Evolutionary conservation across 2,113 vertebrate species (phyloP), one percentile per base, ranked within the genome.

Genomic region (Meriones unguiculatus): DNA sequence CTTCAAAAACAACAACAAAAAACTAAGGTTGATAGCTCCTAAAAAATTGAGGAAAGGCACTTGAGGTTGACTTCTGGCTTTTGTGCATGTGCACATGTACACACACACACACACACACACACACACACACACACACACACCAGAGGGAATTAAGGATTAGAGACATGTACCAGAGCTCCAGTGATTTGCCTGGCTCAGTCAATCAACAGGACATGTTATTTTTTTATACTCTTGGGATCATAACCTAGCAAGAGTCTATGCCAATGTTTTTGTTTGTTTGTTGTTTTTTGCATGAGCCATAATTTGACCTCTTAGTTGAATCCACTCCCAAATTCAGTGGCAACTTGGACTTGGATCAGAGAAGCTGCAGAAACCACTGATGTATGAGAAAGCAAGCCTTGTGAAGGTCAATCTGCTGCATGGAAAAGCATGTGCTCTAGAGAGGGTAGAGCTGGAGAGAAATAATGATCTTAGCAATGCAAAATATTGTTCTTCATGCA

Each of bases 391-490:
- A 67, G 25, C 54, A 96, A 89, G 82, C 13, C 12, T 69, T 67
- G 57, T 38, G 54, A 89, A 82, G 92, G 97, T 54, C 80, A 35
- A 75, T 89, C 87, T 95, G 70, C 46, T 93, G 86, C 20, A 67
- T 93, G 50, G 92, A 82, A 57, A 92, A 87, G 85, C 81, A 81
- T 91, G 96, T 94, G 84, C n/a, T 52, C 24, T 38, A 90, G 78
- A 93, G 80, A 91, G 28, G 30, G 50, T 82, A 95, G 87, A 88
- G 14, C 54, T 32, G 70, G 12, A 54, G 59, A 91, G 41, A 95
- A 96, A 76, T 72, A 91, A 80, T 72, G 87, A 86, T 35, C 20
- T 90, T 91, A 97, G 91, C 72, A 93, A 96, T 70, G 50, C 87
- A 87, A 95, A 95, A 52, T 94, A 70, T 78, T 82, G 62, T 96